Evolutionary conservation across 2,797 vertebrate species (phyloP).

Genomic region (Enteromius viviparus): DNA sequence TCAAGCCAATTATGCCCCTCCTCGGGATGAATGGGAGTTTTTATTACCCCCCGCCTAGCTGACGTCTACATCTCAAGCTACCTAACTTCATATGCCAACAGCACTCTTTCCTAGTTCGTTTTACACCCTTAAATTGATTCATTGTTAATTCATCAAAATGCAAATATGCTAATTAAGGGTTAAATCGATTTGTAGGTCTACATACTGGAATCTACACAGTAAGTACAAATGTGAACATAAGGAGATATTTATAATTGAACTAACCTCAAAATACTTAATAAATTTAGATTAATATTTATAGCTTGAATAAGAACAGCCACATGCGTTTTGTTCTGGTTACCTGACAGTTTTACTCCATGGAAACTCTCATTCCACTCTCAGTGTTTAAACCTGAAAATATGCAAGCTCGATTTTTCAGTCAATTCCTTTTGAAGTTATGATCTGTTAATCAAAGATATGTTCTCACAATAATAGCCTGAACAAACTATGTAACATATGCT

Average conservation of each 20-base stretch:
- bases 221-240: not conserved
- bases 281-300: not conserved
- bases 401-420: no score
- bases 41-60: slow-evolving; percentile 65
- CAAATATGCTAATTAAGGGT: not conserved
- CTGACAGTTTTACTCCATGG: not conserved
- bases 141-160: not conserved
- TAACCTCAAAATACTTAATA: not conserved
- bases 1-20: slow-evolving; percentile 45
- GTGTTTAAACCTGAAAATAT: no score
- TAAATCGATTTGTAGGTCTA: not conserved
- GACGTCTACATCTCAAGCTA: slow-evolving; percentile 44
- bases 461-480: no score
- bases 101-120: not conserved
- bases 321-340: no score
- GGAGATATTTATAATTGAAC: not conserved
- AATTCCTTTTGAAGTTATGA: no score
- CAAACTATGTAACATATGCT: not conserved
- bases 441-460: no score
- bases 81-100: slow-evolving; percentile 13
- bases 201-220: not conserved
- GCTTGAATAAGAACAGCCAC: not conserved
- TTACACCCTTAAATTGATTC: not conserved
- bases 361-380: not conserved
- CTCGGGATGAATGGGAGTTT: slow-evolving; percentile 56